Percentiles rank a stretch among this genome's conserved stretches.
Conservation (phyloP, 2,888 invertebrate genomes). For the Catocala fraxini region DNA sequence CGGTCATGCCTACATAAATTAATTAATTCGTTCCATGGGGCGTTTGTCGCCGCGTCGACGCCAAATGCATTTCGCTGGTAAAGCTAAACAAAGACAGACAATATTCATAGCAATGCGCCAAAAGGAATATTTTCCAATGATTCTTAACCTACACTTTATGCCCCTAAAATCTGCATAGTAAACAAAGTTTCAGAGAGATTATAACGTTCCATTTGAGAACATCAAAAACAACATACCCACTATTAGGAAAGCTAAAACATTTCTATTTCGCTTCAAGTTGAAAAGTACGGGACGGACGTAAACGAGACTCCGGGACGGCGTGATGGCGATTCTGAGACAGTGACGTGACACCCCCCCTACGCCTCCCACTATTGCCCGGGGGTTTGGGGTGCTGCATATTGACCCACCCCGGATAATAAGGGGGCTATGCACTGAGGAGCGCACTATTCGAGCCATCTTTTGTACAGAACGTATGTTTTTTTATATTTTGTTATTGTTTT, state of each 20-base stretch:
- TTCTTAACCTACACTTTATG: not conserved
- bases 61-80: conserved; percentile 2
- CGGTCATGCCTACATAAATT: no score
- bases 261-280: conserved; percentile 74
- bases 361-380: conserved; percentile 46
- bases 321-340: conserved; percentile 83
- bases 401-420: conserved; percentile 81
- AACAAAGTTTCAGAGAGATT: not conserved
- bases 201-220: conserved; percentile 14
- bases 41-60: not conserved
- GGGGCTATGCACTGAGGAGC: conserved; percentile 72
- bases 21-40: not conserved
- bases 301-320: conserved; percentile 79
- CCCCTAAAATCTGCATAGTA: no score
- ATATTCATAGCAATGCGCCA: no score
- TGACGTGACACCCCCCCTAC: conserved; percentile 77
- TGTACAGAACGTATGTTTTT: conserved; percentile 71
- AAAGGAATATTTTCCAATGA: not conserved
- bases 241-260: conserved; percentile 53
- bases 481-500: conserved; percentile 45
- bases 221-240: conserved; percentile 28
- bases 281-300: conserved; percentile 78
- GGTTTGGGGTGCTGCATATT: conserved; percentile 64
- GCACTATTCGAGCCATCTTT: conserved; percentile 73
- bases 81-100: not conserved